Evolutionary conservation across 2,888 invertebrate genomes (phyloP).

Genomic region (Bombylius discolor): DNA sequence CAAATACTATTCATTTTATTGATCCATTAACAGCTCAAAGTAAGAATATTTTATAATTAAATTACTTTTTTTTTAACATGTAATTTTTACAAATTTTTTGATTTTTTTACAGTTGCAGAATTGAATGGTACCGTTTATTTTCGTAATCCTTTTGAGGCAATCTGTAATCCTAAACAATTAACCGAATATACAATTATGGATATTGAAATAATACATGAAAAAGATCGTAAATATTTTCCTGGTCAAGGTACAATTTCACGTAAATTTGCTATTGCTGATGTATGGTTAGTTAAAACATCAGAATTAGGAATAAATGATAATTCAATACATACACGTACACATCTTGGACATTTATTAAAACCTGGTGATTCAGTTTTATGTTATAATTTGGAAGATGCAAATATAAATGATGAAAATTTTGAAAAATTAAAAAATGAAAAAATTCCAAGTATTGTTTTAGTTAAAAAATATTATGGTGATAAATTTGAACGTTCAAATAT

Average conservation of each 20-base stretch:
- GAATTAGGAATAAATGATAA: constrained; percentile 73
- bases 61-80: neutral
- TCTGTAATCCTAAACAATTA: constrained; percentile 84
- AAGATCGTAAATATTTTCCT: constrained; percentile 65
- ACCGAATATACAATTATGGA: constrained; percentile 92
- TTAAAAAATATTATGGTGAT: constrained; percentile 80
- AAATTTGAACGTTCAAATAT: constrained; percentile 55
- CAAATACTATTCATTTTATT: constrained; percentile 82
- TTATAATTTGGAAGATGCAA: constrained; percentile 79
- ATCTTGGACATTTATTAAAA: constrained; percentile 85
- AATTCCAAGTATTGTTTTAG: constrained; percentile 86
- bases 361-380: constrained; percentile 89
- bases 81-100: neutral
- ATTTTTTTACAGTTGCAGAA: constrained; percentile 59
- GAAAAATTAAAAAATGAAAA: constrained; percentile 59
- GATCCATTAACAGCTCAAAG: constrained; percentile 80
- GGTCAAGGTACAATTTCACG: constrained; percentile 79
- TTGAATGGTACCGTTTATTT: constrained; percentile 67
- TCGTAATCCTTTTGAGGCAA: constrained; percentile 71
- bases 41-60: constrained; percentile 30
- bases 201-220: constrained; percentile 48
- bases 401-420: constrained; percentile 79
- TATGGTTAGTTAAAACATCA: constrained; percentile 82
- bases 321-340: constrained; percentile 76
- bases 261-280: constrained; percentile 82